Percentiles rank a stretch among this genome's conserved stretches.
Evolutionary conservation across 1,140 invertebrate species (phyloP).

Genomic region (Pseudachorutes palmiensis): DNA sequence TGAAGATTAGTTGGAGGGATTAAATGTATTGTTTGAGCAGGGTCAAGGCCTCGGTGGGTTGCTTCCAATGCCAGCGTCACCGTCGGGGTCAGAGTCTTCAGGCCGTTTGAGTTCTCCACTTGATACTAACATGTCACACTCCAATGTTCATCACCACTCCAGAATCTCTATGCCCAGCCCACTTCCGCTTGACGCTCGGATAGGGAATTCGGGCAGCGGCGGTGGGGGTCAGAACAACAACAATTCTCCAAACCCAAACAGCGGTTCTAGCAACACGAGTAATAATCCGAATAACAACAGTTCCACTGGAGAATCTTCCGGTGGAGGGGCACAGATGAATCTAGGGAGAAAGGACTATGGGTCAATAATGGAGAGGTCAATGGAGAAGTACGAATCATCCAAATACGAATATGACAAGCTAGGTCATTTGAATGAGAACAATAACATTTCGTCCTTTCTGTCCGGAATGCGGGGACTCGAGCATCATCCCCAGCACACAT

Average conservation of each 20-base stretch:
- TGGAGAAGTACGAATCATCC: conserved; percentile 9
- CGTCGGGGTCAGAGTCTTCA: conserved; percentile 37
- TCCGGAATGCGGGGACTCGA: neutral
- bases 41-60: conserved; percentile 24
- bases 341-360: conserved; percentile 1
- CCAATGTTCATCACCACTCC: conserved; percentile 29
- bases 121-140: conserved; percentile 33
- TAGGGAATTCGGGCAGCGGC: neutral
- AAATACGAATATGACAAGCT: conserved; percentile 10
- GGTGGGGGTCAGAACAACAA: conserved; percentile 1
- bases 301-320: conserved; percentile 2
- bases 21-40: conserved; percentile 18
- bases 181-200: conserved; percentile 31
- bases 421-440: neutral
- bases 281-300: neutral
- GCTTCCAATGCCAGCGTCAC: conserved; percentile 37
- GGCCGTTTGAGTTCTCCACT: conserved; percentile 37
- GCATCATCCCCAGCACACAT: neutral
- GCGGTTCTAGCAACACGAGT: neutral
- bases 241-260: neutral
- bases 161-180: conserved; percentile 34
- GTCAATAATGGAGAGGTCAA: too few relatives aligned
- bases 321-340: neutral
- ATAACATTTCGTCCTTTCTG: conserved; percentile 4
- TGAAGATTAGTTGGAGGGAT: conserved; percentile 35